phyloP scores from a whole-genome alignment of 2,888 invertebrate genomes.

The Zaprionus lineosus region DNA sequence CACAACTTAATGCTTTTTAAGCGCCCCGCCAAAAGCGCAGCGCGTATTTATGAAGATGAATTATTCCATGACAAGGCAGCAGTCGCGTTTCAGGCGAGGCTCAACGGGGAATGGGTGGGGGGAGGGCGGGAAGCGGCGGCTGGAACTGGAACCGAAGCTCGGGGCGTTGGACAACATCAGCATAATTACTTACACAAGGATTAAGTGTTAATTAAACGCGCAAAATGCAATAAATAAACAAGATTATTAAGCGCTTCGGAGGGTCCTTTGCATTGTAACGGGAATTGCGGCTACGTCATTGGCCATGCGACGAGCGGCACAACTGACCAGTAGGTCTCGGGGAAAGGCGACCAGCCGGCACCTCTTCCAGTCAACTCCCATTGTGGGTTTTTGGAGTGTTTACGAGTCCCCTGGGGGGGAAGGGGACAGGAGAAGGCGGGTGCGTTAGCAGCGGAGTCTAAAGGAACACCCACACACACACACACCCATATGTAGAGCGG shows the following conservation, averaged over 20 bases:
- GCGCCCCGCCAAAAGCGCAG: constrained; percentile 73
- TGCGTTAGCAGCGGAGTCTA: too few relatives aligned
- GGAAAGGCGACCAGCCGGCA: too few relatives aligned
- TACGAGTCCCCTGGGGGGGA: too few relatives aligned
- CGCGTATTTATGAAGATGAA: constrained; percentile 80
- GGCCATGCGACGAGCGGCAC: constrained; percentile 11
- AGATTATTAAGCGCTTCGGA: constrained; percentile 76
- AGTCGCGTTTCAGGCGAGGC: constrained; percentile 29
- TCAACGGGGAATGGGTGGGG: too few relatives aligned
- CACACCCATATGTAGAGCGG: too few relatives aligned
- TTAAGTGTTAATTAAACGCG: constrained; percentile 82
- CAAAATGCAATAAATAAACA: constrained; percentile 85
- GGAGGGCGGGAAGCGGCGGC: constrained; percentile 8
- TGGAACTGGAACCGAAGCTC: constrained; percentile 4
- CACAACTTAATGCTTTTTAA: constrained; percentile 80
- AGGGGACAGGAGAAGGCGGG: too few relatives aligned
- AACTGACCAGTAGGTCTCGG: too few relatives aligned
- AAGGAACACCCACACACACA: too few relatives aligned
- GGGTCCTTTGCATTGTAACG: constrained; percentile 23
- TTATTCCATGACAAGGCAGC: constrained; percentile 61
- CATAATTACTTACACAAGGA: constrained; percentile 77
- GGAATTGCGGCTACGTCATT: constrained; percentile 34
- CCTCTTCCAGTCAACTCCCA: too few relatives aligned
- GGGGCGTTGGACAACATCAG: constrained; percentile 38
- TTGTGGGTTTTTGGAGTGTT: too few relatives aligned